phyloP scores from a whole-genome alignment of 2,888 invertebrate species.

The Exephanes ischioxanthus region DNA sequence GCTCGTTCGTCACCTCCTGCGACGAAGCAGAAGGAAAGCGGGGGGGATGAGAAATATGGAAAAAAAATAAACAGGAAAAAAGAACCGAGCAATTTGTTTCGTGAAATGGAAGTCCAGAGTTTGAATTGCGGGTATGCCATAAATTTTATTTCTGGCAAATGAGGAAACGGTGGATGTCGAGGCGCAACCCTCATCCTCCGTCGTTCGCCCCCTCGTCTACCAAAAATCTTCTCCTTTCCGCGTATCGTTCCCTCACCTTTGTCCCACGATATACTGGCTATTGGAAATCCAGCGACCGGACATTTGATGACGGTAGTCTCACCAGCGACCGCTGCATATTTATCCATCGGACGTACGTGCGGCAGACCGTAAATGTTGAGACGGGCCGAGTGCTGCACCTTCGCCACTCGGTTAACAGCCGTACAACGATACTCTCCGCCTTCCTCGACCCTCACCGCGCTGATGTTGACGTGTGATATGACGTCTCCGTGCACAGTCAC shows the following conservation, averaged over 20 bases:
- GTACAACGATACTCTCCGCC: constrained; percentile 95
- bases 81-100: constrained; percentile 17
- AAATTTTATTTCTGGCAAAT: constrained; percentile 43
- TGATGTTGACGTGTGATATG: constrained; percentile 96
- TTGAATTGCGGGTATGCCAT: constrained; percentile 34
- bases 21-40: constrained; percentile 1
- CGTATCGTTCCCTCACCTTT: constrained; percentile 88
- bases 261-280: constrained; percentile 95
- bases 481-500: constrained; percentile 97
- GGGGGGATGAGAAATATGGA: neutral
- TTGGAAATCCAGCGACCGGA: constrained; percentile 95
- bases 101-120: constrained; percentile 25
- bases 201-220: neutral
- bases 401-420: constrained; percentile 93
- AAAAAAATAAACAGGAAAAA: constrained; percentile 29
- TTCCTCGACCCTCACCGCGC: constrained; percentile 94
- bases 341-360: constrained; percentile 94
- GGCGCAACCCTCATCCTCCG: neutral
- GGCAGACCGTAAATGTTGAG: constrained; percentile 96
- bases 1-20: constrained; percentile 27
- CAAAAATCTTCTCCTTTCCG: neutral
- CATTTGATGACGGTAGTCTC: constrained; percentile 94
- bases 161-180: neutral
- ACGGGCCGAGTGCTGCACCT: constrained; percentile 92
- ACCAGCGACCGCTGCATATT: constrained; percentile 94